Conservation (phyloP, 2,888 invertebrate species). For the Trachelus tabidus region DNA sequence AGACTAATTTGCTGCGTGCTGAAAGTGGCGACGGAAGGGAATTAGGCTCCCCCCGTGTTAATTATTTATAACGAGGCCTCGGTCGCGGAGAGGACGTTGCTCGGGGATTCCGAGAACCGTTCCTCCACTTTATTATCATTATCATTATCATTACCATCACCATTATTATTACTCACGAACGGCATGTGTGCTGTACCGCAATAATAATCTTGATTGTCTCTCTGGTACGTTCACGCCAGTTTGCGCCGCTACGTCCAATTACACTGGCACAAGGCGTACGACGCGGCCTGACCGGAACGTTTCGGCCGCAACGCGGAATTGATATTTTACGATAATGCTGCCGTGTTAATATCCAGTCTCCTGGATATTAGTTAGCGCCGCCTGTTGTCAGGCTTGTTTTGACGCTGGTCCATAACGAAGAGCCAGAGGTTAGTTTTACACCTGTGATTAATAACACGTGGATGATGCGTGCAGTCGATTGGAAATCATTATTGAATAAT, state of each 20-base stretch:
- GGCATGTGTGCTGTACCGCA: constrained; percentile 19
- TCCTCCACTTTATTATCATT: constrained; percentile 45
- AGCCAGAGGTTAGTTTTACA: neutral
- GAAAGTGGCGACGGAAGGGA: constrained; percentile 26
- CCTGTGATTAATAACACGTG: neutral
- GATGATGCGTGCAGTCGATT: neutral
- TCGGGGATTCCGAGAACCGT: constrained; percentile 27
- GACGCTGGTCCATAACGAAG: constrained; percentile 2
- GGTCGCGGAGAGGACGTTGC: constrained; percentile 55
- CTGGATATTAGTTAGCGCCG: constrained; percentile 27
- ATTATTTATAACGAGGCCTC: constrained; percentile 25
- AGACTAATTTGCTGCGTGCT: constrained; percentile 23
- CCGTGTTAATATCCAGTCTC: constrained; percentile 19
- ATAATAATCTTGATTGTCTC: constrained; percentile 53
- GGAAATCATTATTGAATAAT: neutral
- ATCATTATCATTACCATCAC: constrained; percentile 45
- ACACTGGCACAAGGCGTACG: constrained; percentile 11
- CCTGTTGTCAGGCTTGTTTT: constrained; percentile 25
- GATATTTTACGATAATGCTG: constrained; percentile 30
- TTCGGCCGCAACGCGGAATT: constrained; percentile 23
- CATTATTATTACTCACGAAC: constrained; percentile 39
- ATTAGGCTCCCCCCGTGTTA: constrained; percentile 22
- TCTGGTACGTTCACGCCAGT: constrained; percentile 39
- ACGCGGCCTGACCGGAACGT: neutral
- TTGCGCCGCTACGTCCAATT: constrained; percentile 45